These are phyloP conservation scores for Parapsyche elsis DNA, from an alignment of 1,140 invertebrate species.

Conservation along the genomic window DNA sequence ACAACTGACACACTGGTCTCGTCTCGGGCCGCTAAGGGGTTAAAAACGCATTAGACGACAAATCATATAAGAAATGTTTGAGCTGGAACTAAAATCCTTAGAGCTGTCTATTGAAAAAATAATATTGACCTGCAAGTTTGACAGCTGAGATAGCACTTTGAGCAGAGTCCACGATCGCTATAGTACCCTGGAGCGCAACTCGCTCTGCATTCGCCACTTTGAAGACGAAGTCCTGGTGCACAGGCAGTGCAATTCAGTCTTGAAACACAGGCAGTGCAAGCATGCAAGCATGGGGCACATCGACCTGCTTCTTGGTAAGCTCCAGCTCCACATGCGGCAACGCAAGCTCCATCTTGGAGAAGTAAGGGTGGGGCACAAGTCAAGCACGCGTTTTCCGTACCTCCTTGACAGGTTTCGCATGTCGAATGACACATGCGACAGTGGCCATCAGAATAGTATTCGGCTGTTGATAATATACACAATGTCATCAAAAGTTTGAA, in stretches of 20 bases:
- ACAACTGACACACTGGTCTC: slow-evolving; percentile 87
- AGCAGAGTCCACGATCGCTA: slow-evolving; percentile 82
- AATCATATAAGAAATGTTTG: not conserved
- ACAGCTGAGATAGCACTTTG: slow-evolving; percentile 85
- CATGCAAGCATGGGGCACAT: slow-evolving; percentile 81
- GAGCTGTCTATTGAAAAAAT: not conserved
- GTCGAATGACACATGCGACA: slow-evolving; percentile 78
- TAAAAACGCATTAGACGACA: not conserved
- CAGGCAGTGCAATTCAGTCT: slow-evolving; percentile 83
- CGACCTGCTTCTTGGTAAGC: slow-evolving; percentile 75
- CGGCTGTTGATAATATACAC: slow-evolving; percentile 62
- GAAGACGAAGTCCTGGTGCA: slow-evolving; percentile 75
- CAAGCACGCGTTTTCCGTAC: slow-evolving; percentile 75
- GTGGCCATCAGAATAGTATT: slow-evolving; percentile 73
- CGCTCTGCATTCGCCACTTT: slow-evolving; percentile 81
- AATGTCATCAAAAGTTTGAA: no score
- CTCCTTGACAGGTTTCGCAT: slow-evolving; percentile 78
- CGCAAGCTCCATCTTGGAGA: slow-evolving; percentile 76
- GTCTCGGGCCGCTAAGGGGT: slow-evolving; percentile 74
- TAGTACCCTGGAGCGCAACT: slow-evolving; percentile 83
- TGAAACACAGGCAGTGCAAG: slow-evolving; percentile 80
- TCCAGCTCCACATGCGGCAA: slow-evolving; percentile 77
- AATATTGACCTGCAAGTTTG: slow-evolving; percentile 74
- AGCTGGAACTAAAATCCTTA: not conserved
- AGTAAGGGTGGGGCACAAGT: slow-evolving; percentile 75